These are phyloP conservation scores for Drosophila barbarae DNA, from an alignment of 2,888 invertebrate species.

Conservation along the genomic window DNA sequence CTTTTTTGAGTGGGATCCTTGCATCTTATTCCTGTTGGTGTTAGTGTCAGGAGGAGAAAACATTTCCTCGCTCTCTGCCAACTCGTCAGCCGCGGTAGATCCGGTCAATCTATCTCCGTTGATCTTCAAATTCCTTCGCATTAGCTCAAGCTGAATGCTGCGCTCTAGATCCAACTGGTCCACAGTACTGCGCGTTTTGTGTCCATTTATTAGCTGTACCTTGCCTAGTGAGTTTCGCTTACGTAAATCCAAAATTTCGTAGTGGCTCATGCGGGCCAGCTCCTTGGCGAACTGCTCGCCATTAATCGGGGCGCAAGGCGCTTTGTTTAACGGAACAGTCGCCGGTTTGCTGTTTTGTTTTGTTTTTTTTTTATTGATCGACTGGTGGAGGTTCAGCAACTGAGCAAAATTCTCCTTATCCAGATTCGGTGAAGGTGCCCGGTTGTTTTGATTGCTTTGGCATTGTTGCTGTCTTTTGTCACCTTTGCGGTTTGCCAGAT, in stretches of 20 bases:
- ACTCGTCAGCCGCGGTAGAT: neutral
- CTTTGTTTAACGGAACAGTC: slow-evolving; percentile 56
- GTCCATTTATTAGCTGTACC: slow-evolving; percentile 43
- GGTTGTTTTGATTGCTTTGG: slow-evolving; percentile 8
- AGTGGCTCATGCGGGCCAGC: slow-evolving; percentile 70
- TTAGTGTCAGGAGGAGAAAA: neutral
- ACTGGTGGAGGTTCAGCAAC: slow-evolving; percentile 54
- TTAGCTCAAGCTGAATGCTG: slow-evolving; percentile 56
- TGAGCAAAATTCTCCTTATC: slow-evolving; percentile 25
- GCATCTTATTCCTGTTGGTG: too few relatives aligned
- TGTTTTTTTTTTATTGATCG: slow-evolving; percentile 6
- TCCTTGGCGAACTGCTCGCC: slow-evolving; percentile 73
- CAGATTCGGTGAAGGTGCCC: neutral
- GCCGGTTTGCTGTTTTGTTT: neutral
- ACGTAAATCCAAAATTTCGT: slow-evolving; percentile 73
- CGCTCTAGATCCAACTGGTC: slow-evolving; percentile 56
- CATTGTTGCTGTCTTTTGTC: slow-evolving; percentile 21
- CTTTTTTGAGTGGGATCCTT: neutral
- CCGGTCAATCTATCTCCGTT: neutral
- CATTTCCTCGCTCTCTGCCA: neutral
- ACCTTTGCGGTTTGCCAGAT: slow-evolving; percentile 45
- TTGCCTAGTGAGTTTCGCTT: slow-evolving; percentile 67
- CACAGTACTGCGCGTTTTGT: slow-evolving; percentile 32
- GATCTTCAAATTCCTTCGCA: slow-evolving; percentile 47
- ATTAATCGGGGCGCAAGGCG: slow-evolving; percentile 66